These are phyloP conservation scores for Pristionchus mayeri DNA, from an alignment of 2,888 invertebrate genomes.

Conservation along the genomic window DNA sequence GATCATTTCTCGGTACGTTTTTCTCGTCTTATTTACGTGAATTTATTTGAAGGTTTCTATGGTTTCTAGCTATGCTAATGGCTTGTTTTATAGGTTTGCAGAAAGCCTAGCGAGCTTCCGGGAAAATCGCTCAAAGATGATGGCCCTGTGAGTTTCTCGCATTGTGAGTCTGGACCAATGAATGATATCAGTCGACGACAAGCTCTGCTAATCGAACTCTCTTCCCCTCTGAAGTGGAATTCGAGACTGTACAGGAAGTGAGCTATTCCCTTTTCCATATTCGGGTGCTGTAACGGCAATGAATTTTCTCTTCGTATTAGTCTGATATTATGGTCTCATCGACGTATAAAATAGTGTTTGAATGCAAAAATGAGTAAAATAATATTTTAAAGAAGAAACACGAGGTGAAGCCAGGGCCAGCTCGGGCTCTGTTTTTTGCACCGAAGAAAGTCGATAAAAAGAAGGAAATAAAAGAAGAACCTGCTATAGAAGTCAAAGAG, in stretches of 20 bases:
- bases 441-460: not conserved
- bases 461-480: not conserved
- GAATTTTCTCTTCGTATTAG: too few species aligned
- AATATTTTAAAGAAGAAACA: not conserved
- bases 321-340: too few species aligned
- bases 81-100: too few species aligned
- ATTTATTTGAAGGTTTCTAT: not conserved
- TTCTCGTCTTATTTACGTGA: not conserved
- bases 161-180: not conserved
- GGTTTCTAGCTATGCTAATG: not conserved
- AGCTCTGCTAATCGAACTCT: constrained; percentile 28
- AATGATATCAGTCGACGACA: not conserved
- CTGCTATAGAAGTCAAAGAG: not conserved
- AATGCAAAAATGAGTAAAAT: not conserved
- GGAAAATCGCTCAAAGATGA: not conserved
- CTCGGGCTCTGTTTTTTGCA: not conserved
- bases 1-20: not conserved
- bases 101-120: too few species aligned
- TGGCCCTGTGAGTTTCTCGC: not conserved
- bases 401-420: not conserved
- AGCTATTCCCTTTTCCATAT: not conserved
- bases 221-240: not conserved
- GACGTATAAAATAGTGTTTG: too few species aligned
- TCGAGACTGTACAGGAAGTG: not conserved
- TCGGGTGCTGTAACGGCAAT: not conserved